Base-by-base conservation (phyloP, 1,140 invertebrate species). In the Euura saliciscinereae region DNA sequence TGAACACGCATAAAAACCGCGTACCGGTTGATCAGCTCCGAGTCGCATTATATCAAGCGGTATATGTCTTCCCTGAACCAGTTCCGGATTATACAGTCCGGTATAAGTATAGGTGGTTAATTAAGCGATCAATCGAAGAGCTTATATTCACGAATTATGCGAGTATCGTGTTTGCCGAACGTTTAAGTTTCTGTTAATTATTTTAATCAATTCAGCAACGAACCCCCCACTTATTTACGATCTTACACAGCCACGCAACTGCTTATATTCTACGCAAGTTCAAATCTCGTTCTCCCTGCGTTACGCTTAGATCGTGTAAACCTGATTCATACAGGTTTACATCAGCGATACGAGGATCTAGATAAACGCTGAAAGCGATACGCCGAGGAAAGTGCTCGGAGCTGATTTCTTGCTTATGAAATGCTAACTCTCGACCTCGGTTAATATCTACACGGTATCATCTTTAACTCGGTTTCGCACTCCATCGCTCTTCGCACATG, bases 1-100 rank as follows among this genome's bases (percentile, higher is more conserved):
- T 44, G 46, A n/a, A 71, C 28, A 43, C 44, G 7, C 13, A 43
- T 42, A 2, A 6, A 8, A 11, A 46, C n/a, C 69, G 11, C 11
- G 43, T 71, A 71, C n/a, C 59, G 65, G 46, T 42, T 4, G 51
- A 28, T 71, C 69, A 59, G 51, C 44, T 46, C 13, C 28, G 51
- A 28, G 59, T 28, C 2, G 43, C 69, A 44, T 28, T 6, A 44
- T 67, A 59, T 59, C 10, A 59, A n/a, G 13, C 13, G 8, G 51
- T 59, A 8, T n/a, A 59, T 28, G 28, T 59, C 51, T 59, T 59
- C 13, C 44, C 28, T 28, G 44, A 67, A 67, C 66, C 8, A 11
- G 66, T 67, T 67, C 28, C 28, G 28, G 28, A 28, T 28, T 28
- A 28, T 28, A 28, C 28, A 28, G 28, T 28, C 28, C 28, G 28